Percentiles rank a stretch among this genome's conserved stretches.
These are phyloP conservation scores for Campopleginae sp. DNA, from an alignment of 2,888 invertebrate species.

Conservation along the genomic window DNA sequence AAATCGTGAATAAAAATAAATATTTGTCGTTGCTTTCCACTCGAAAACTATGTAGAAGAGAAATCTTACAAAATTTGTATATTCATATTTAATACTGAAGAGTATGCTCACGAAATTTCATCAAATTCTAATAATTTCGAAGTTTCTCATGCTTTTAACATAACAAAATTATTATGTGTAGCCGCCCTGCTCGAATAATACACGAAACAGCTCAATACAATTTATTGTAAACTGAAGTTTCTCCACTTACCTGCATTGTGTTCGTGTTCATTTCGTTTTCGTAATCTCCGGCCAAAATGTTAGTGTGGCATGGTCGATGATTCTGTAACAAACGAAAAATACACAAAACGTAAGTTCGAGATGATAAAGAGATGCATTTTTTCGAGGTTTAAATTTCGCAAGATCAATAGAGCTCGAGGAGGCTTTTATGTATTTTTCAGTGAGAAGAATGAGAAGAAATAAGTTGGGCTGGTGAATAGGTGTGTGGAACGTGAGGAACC, in stretches of 20 bases:
- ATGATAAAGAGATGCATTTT: neutral
- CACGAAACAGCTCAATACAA: neutral
- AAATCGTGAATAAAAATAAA: no score
- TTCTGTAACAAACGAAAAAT: constrained; percentile 52
- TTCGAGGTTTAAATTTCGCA: neutral
- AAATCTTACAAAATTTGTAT: no score
- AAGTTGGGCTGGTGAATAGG: neutral
- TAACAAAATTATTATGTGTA: no score
- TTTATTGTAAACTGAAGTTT: neutral
- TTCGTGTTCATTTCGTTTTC: constrained; percentile 28
- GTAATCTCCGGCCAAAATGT: neutral
- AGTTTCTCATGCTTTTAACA: no score
- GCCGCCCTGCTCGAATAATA: no score
- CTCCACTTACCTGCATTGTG: constrained; percentile 55
- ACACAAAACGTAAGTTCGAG: constrained; percentile 12
- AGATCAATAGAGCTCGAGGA: neutral
- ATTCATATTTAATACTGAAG: no score
- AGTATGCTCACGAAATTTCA: no score
- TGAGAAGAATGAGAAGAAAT: neutral
- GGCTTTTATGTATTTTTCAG: neutral
- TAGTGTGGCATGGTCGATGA: constrained; percentile 38
- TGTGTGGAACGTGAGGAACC: constrained; percentile 44
- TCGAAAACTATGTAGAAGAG: no score
- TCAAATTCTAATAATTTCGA: no score
- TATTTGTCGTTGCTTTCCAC: no score